Base-by-base conservation (phyloP, 2,888 invertebrate genomes). In the Heliothis peltigera region DNA sequence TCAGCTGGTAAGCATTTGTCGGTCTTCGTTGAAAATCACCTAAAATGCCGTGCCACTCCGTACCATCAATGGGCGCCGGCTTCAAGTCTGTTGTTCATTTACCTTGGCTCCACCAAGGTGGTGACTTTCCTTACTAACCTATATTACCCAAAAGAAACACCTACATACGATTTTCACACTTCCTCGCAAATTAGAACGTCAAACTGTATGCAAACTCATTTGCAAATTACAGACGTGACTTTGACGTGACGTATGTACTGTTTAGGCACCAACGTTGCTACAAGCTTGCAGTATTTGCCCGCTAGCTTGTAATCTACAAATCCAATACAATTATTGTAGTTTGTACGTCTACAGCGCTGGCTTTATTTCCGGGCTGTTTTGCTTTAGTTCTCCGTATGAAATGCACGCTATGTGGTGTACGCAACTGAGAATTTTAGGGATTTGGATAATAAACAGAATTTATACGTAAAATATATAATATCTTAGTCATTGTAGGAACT, bases 311-410 rank as follows among this genome's bases (percentile, higher is more conserved):
- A 72, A 67, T 70, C 52, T 67, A 55, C 67, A 67, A 67, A 73
- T 55, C 61, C 61, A 61, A 70, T 73, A 61, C 52, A 73, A 67
- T 70, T 73, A 73, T 53, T 56, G 43, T 73, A 46, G 43, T 47
- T 55, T 67, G 68, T 61, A 52, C 19, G 32, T 64, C 48, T 62
- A 62, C 52, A n/a, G 18, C 44, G 49, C 44, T 54, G 53, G 65
- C 53, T 58, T 42, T 58, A 53, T 53, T 58, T 53, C 43, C 12
- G 10, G 4, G 12, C 35, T 25, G 58, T 21, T 28, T 8, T 25
- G 18, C 35, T 5, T 39, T 6, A 28, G 21, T 46, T 65, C 17
- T 46, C 7, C 0, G 5, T 4, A 18, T 46, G n/a, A 63, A 63
- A 62, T 49, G 15, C 35, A 19, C 49, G n/a, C 15, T 35, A 15